Evolutionary conservation across 53 echinoderm and acorn worm species (phyloP).

Genomic region (Paracentrotus lividus): DNA sequence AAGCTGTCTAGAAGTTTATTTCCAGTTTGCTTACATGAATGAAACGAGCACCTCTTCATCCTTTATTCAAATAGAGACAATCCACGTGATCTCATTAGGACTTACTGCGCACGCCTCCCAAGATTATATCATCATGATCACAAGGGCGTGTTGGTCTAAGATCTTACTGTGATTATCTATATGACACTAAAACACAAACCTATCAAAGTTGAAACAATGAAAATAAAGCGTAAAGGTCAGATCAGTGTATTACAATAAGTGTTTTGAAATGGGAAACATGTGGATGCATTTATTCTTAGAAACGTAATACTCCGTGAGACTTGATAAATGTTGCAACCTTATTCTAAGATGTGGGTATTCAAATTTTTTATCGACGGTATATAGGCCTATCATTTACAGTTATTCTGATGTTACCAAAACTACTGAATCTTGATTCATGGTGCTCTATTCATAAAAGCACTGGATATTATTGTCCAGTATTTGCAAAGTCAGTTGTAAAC

Average conservation of each 20-base stretch:
- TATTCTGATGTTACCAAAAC: not conserved
- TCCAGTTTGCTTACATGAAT: conserved; percentile 5
- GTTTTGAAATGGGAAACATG: not conserved
- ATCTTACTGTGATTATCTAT: not conserved
- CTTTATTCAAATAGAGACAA: not conserved
- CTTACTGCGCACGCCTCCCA: not conserved
- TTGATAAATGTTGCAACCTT: not conserved
- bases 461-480: not conserved
- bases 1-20: not conserved
- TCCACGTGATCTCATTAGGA: not conserved
- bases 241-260: not conserved
- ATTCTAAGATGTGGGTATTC: not conserved
- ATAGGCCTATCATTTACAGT: not conserved
- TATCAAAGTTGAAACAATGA: not conserved
- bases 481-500: not conserved
- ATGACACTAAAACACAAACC: not conserved
- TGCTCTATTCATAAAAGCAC: not conserved
- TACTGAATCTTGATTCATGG: not conserved
- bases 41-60: not conserved
- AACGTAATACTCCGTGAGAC: not conserved
- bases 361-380: too few species aligned
- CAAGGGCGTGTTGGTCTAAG: not conserved
- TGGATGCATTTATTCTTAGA: not conserved
- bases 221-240: not conserved
- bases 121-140: conserved; percentile 9